These are phyloP conservation scores for Pandion haliaetus DNA, from an alignment of 2,113 vertebrate genomes.

Conservation along the genomic window DNA sequence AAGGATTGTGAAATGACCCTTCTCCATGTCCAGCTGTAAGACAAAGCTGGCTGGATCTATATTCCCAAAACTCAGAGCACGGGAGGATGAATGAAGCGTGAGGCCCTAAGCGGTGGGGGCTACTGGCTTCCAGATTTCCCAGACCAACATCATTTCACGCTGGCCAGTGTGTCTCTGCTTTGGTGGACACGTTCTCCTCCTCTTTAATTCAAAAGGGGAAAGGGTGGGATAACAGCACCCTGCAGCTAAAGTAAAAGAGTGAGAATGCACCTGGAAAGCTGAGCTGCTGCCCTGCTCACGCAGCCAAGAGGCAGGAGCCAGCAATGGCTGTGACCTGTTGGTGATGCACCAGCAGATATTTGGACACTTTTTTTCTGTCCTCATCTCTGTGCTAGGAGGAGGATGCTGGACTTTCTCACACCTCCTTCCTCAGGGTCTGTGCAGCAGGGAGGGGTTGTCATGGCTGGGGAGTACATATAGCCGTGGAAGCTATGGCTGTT, in stretches of 20 bases:
- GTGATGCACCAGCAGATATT: neutral
- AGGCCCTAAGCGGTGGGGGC: neutral
- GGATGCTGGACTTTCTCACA: neutral
- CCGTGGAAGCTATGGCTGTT: neutral
- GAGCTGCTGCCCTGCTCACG: neutral
- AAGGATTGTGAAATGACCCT: constrained; percentile 30
- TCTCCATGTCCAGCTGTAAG: constrained; percentile 6
- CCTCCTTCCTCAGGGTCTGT: neutral
- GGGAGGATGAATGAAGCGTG: neutral
- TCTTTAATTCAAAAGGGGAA: neutral
- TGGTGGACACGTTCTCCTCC: neutral
- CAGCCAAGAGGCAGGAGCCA: neutral
- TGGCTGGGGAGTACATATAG: neutral
- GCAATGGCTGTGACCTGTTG: neutral
- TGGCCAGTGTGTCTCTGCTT: neutral
- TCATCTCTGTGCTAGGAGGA: neutral
- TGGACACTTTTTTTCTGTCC: neutral
- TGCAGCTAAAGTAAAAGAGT: neutral
- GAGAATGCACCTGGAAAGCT: neutral
- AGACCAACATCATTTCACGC: neutral
- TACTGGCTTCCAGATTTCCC: neutral
- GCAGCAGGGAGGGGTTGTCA: neutral
- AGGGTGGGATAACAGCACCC: neutral
- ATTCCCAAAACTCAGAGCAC: constrained; percentile 37
- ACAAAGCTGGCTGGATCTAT: constrained; percentile 9